Evolutionary conservation across 2,797 vertebrate species (phyloP), one percentile per base, ranked within the genome.

Genomic region (Platalea minor): DNA sequence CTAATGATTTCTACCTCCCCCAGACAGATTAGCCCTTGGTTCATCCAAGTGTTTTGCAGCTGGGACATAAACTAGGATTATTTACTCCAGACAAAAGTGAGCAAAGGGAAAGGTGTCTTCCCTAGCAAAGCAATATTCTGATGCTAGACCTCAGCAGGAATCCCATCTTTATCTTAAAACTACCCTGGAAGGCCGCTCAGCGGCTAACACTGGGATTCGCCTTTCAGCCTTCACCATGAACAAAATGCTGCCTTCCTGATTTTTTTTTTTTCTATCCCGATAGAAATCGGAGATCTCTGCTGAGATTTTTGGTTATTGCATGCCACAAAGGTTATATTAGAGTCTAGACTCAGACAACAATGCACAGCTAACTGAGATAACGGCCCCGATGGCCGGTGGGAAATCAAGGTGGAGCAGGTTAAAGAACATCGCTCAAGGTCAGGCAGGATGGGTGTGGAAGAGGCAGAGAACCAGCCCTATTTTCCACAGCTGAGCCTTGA

Each of bases 31-130:
- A 89, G 72, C 17, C 72, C 50, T 61, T 35, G 57, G 46, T 13
- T 92, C 91, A 92, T 83, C 41, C 60, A 68, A 89, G 70, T 50
- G 78, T 70, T 93, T 72, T 87, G 72, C 64, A 91, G 72, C 60
- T 60, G n/a, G 53, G 53, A 91, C 53, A 93, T 77, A 91, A 90
- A 80, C 35, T 13, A 23, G 75, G 75, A 91, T 92, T 75, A 70
- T 41, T 92, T 13, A 67, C 20, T 70, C 16, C 60, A 63, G n/a
- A 41, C 18, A 28, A 70, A 69, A 60, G 26, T 1, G 67, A 95
- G 88, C 17, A 45, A 60, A 83, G 64, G 68, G 51, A 64, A 70
- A 84, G 74, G 67, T 56, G 28, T 13, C 46, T 28, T 2, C 33
- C 24, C 63, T 0, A 54, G 91, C 59, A 79, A 41, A 76, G 70